Percentiles rank a stretch among this genome's conserved stretches.
Conservation (phyloP, 2,113 vertebrate genomes). For the Gobius niger region DNA sequence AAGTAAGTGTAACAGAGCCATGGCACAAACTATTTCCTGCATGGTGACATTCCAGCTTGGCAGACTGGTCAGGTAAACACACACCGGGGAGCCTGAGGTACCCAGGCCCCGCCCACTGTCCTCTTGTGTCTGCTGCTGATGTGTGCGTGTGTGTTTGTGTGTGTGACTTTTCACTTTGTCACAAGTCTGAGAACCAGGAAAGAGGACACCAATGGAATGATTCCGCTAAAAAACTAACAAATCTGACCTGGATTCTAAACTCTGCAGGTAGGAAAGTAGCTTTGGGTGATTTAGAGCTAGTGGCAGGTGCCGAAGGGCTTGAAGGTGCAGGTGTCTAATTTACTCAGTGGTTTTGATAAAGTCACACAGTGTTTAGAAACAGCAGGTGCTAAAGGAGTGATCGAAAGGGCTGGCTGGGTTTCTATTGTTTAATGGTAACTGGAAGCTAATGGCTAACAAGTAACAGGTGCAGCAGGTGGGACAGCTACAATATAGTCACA, state of each 20-base stretch:
- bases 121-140: slow-evolving; percentile 27
- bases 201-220: slow-evolving; percentile 22
- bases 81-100: slow-evolving; percentile 36
- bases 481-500: slow-evolving; percentile 18
- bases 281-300: no score
- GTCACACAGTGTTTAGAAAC: not conserved
- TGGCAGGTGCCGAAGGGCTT: no score
- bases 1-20: not conserved
- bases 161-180: slow-evolving; percentile 18
- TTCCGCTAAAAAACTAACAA: not conserved
- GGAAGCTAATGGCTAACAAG: slow-evolving; percentile 28
- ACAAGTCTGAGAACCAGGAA: slow-evolving; percentile 1
- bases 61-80: slow-evolving; percentile 52
- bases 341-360: not conserved
- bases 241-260: not conserved
- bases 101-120: slow-evolving; percentile 39
- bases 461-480: slow-evolving; percentile 59
- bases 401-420: not conserved
- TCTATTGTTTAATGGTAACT: slow-evolving; percentile 31
- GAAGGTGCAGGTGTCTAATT: slow-evolving; percentile 43
- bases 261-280: no score
- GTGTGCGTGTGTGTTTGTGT: slow-evolving; percentile 34
- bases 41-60: slow-evolving; percentile 68
- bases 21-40: slow-evolving; percentile 68
- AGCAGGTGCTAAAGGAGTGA: not conserved